Base-by-base conservation (phyloP, 2,888 invertebrate genomes). In the Ophion costatus region DNA sequence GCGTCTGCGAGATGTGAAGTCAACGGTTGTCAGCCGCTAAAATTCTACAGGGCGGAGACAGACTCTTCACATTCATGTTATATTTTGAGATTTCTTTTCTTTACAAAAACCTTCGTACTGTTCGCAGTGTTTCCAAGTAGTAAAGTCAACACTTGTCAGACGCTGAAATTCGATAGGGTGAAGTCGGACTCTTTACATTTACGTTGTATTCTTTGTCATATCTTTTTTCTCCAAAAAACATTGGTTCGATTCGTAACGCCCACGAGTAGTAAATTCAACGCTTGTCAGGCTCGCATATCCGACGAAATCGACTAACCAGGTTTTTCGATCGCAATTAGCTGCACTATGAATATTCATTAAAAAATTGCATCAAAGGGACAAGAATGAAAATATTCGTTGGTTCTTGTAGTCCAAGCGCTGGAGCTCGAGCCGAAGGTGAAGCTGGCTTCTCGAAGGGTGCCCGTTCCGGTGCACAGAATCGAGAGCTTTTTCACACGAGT, bases 401-500 rank as follows among this genome's bases (percentile, higher is more conserved):
- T 51, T 51, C 51, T 14, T 17, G 17, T 38, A 38, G 38, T 51
- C 17, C 2, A 51, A 51, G 51, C 11, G 51, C 14, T 14, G 17
- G 17, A 14, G 17, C 51, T 17, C 51, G 51, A 17, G 51, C 17
- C 51, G 51, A 51, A 14, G 51, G 51, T 51, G 17, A 17, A 51
- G 14, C 11, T 4, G 51, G 51, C 11, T 17, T 22, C 20, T 29
- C 63, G 24, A 38, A 38, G 38, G 59, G 24, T 14, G 61, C 42
- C 14, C 63, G 45, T 67, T 3, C 33, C n/a, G 70, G 24, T 22
- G 77, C 69, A 22, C n/a, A 63, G 29, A 83, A 80, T 83, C 66
- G 7, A 83, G 67, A 63, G 71, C 24, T 61, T 66, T 76, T 85
- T 76, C 74, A 45, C 51, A 42, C 75, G 29, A 38, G 64, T n/a